Conservation (phyloP, 37 sponge, comb jelly and placozoan genomes). For the Spongia lamella region DNA sequence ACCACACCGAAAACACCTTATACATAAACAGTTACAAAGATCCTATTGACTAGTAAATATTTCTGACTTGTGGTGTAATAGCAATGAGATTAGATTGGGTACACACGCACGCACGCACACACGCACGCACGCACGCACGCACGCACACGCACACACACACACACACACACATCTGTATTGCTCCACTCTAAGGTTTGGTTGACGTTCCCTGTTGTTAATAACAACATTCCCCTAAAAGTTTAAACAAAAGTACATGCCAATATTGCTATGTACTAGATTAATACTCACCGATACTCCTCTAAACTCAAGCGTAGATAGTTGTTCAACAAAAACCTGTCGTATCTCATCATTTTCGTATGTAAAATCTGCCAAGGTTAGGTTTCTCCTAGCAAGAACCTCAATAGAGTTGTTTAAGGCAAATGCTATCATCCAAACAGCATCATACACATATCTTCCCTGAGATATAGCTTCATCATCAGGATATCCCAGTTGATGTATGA, state of each 20-base stretch:
- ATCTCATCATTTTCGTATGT: constrained; percentile 20
- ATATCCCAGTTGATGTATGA: constrained; percentile 29
- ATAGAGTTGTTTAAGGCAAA: constrained; percentile 23
- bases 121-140: too few relatives aligned
- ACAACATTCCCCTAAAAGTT: too few relatives aligned
- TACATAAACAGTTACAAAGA: too few relatives aligned
- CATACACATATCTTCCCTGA: constrained; percentile 40
- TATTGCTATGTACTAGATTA: too few relatives aligned
- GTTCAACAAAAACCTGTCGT: constrained; percentile 10
- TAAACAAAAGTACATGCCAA: too few relatives aligned
- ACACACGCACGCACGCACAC: too few relatives aligned
- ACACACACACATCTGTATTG: neutral
- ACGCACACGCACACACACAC: too few relatives aligned
- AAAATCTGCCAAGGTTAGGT: constrained; percentile 2
- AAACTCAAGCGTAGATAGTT: constrained; percentile 5
- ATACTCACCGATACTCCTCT: constrained; percentile 59
- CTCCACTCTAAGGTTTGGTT: constrained; percentile 9
- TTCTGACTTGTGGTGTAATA: too few relatives aligned
- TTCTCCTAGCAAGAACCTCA: neutral
- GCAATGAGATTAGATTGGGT: too few relatives aligned
- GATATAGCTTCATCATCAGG: constrained; percentile 30
- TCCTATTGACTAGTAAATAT: too few relatives aligned
- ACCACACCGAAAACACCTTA: too few relatives aligned
- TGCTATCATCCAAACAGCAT: constrained; percentile 59
- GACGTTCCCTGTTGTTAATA: constrained; percentile 2